These are phyloP conservation scores for Bombus superbus DNA, from an alignment of 1,140 invertebrate genomes.

Conservation along the genomic window DNA sequence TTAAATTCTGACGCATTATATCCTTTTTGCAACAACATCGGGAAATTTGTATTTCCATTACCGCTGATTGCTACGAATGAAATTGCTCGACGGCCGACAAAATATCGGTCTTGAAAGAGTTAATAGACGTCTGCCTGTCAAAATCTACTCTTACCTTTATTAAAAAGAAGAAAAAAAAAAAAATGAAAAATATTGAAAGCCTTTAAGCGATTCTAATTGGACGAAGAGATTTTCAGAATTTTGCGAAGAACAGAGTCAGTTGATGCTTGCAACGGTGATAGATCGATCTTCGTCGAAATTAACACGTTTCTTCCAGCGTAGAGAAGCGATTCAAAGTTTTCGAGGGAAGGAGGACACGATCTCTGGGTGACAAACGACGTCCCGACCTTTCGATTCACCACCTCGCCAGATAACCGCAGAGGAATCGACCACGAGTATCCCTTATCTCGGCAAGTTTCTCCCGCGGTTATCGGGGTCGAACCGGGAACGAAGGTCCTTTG, in stretches of 20 bases:
- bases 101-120: too few relatives aligned
- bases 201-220: too few relatives aligned
- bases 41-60: too few relatives aligned
- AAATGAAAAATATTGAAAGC: too few relatives aligned
- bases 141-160: too few relatives aligned
- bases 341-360: not conserved
- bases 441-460: slow-evolving; percentile 40
- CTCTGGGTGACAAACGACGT: not conserved
- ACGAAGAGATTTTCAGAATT: too few relatives aligned
- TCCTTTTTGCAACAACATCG: too few relatives aligned
- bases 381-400: not conserved
- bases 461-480: slow-evolving; percentile 6
- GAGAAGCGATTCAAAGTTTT: not conserved
- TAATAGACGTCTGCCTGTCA: too few relatives aligned
- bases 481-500: not conserved
- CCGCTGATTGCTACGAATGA: too few relatives aligned
- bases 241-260: not conserved
- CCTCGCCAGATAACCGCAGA: slow-evolving; percentile 31
- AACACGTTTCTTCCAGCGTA: not conserved
- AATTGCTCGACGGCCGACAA: too few relatives aligned
- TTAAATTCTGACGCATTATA: too few relatives aligned
- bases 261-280: not conserved
- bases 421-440: slow-evolving; percentile 31
- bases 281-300: not conserved
- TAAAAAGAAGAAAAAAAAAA: too few relatives aligned